Conservation (phyloP, 2,888 invertebrate genomes). For the Hanleya hanleyi region DNA sequence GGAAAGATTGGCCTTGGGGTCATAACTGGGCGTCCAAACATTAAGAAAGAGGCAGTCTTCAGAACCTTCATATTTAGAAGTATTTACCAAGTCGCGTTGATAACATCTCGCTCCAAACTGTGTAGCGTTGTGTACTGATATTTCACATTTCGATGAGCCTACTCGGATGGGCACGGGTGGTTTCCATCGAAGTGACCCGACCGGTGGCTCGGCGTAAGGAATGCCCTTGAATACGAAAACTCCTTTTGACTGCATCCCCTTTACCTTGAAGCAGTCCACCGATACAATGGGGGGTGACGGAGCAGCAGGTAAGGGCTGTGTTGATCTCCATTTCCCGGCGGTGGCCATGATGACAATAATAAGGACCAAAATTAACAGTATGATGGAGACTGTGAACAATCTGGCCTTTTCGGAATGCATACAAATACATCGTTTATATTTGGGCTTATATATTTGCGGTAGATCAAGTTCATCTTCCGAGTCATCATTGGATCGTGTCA, state of each 20-base stretch:
- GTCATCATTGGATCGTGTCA: too few species aligned
- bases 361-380: too few species aligned
- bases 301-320: too few species aligned
- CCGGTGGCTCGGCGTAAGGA: slow-evolving; percentile 51
- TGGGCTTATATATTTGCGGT: too few species aligned
- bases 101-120: slow-evolving; percentile 39
- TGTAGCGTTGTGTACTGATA: slow-evolving; percentile 35
- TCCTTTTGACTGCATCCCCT: slow-evolving; percentile 14
- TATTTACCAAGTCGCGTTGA: slow-evolving; percentile 30
- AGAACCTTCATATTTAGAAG: slow-evolving; percentile 24
- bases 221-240: slow-evolving; percentile 47
- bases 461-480: too few species aligned
- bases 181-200: slow-evolving; percentile 43
- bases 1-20: slow-evolving; percentile 42
- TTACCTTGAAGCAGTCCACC: background rate
- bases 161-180: slow-evolving; percentile 15
- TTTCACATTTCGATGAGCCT: slow-evolving; percentile 40
- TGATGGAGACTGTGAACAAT: too few species aligned
- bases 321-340: too few species aligned
- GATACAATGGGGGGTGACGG: background rate
- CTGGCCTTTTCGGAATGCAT: too few species aligned
- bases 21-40: slow-evolving; percentile 62
- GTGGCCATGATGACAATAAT: too few species aligned
- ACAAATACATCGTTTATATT: too few species aligned
- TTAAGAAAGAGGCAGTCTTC: slow-evolving; percentile 66